phyloP scores from a whole-genome alignment of 2,113 vertebrate genomes.

The Microtus pennsylvanicus region DNA sequence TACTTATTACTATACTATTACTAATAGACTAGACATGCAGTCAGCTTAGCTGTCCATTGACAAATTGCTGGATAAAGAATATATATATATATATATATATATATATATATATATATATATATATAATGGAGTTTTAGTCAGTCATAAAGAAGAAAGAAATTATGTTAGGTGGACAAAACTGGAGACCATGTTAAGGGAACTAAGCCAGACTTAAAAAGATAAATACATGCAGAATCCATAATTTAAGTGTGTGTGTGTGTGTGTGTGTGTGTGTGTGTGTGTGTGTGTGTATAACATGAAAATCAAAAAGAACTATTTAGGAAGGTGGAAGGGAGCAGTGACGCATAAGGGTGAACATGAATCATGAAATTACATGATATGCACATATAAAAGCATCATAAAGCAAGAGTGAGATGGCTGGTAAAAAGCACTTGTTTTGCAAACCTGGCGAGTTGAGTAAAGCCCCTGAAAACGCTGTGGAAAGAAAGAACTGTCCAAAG shows the following conservation, averaged over 20 bases:
- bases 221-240: not conserved
- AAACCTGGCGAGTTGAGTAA: not conserved
- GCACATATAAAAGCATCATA: not conserved
- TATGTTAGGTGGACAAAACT: not conserved
- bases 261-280: not conserved
- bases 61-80: not conserved
- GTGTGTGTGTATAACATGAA: not conserved
- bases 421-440: not conserved
- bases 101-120: not conserved
- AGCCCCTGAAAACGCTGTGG: not conserved
- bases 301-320: not conserved
- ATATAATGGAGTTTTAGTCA: not conserved
- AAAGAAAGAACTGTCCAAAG: too few species aligned
- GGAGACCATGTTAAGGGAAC: not conserved
- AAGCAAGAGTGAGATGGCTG: not conserved
- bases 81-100: not conserved
- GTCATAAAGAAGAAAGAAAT: not conserved
- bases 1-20: not conserved
- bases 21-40: not conserved
- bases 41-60: not conserved
- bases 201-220: not conserved
- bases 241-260: not conserved
- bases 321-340: not conserved
- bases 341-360: not conserved
- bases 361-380: not conserved